A percentile compares a stretch with the other conserved stretches of the same genome.
Evolutionary conservation across 2,797 vertebrate species (phyloP).

Genomic region (Onychomys arenicola): DNA sequence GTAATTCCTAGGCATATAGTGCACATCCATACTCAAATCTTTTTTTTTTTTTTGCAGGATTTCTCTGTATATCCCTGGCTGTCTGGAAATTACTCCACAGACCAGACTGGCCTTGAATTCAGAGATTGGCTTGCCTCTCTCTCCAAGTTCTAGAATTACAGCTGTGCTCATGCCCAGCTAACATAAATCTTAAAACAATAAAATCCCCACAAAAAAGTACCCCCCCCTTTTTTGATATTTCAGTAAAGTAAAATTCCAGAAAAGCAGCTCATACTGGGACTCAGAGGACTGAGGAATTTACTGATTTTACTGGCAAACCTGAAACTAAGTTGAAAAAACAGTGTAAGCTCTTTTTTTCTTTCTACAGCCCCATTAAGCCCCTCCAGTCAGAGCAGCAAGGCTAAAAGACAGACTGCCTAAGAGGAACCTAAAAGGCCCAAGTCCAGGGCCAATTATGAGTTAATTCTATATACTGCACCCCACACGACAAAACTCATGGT

Average conservation of each 20-base stretch:
- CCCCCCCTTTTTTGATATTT: neutral
- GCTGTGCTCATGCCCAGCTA: neutral
- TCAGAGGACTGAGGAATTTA: neutral
- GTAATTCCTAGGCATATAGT: neutral
- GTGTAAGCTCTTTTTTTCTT: neutral
- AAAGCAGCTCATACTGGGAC: neutral
- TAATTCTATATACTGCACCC: neutral
- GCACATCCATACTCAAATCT: neutral
- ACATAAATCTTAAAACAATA: neutral
- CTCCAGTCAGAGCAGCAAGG: neutral
- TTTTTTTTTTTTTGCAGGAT: no score
- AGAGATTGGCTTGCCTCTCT: neutral
- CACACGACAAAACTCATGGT: neutral
- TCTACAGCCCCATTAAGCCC: neutral
- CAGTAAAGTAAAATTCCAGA: neutral
- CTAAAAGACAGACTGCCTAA: neutral
- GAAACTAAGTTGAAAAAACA: conserved; percentile 12
- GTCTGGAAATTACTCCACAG: neutral
- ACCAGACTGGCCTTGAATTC: neutral
- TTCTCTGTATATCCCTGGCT: neutral
- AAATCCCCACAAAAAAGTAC: neutral
- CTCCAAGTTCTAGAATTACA: neutral
- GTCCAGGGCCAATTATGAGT: neutral
- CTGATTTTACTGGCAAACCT: neutral
- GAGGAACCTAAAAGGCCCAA: neutral